These are phyloP conservation scores for Theristicus caerulescens DNA, from an alignment of 2,113 vertebrate species.

Conservation along the genomic window DNA sequence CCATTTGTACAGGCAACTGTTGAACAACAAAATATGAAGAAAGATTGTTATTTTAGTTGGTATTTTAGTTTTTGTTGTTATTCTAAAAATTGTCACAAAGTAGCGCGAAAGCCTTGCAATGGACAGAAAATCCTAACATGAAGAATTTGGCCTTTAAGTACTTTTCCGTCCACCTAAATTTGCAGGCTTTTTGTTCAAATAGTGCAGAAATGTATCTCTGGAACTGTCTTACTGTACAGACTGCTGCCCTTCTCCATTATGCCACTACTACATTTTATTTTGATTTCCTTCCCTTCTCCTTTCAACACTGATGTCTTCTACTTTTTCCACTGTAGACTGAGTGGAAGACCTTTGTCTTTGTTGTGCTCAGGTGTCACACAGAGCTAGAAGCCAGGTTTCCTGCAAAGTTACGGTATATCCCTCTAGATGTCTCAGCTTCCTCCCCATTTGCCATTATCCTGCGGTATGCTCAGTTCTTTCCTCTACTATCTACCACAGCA, in stretches of 20 bases:
- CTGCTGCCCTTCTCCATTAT: not conserved
- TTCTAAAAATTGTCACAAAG: not conserved
- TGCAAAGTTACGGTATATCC: not conserved
- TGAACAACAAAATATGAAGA: not conserved
- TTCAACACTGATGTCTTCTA: not conserved
- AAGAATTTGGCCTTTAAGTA: not conserved
- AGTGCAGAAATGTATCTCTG: not conserved
- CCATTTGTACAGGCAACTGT: not conserved
- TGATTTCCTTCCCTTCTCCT: not conserved
- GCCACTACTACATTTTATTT: not conserved
- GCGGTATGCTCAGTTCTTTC: fast-evolving
- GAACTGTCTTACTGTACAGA: not conserved
- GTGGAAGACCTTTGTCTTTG: not conserved
- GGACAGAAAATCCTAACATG: not conserved
- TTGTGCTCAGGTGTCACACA: not conserved
- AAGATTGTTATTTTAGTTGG: not conserved
- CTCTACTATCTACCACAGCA: not conserved
- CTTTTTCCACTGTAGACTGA: not conserved
- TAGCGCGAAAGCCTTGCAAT: not conserved
- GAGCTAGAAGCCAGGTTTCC: not conserved
- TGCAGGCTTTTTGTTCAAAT: not conserved
- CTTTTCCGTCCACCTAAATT: not conserved
- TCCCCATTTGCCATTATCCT: not conserved
- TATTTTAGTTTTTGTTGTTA: not conserved
- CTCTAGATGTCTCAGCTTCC: not conserved